These are phyloP conservation scores for Pseudomyrmex pallidus DNA, from an alignment of 1,140 invertebrate species.

Conservation along the genomic window DNA sequence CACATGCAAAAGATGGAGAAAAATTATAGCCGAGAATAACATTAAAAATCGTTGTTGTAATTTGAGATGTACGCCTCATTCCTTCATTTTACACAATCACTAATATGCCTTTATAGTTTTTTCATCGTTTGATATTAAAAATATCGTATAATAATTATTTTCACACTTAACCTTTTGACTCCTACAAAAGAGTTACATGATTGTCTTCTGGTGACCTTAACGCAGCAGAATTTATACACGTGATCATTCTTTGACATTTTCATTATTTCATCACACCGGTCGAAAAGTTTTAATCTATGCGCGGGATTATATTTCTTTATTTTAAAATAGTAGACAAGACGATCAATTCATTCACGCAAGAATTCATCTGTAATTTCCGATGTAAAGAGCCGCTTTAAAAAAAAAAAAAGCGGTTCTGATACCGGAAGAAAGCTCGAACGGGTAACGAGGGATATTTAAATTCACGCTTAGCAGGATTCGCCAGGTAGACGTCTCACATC, in stretches of 20 bases:
- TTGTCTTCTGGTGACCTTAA: background rate
- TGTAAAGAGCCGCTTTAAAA: background rate
- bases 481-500: conserved; percentile 28
- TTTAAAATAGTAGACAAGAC: background rate
- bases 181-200: background rate
- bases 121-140: background rate
- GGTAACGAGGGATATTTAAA: conserved; percentile 40
- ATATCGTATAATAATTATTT: background rate
- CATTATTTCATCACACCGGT: background rate
- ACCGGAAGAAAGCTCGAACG: conserved; percentile 11
- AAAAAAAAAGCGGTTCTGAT: background rate
- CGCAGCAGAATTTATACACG: background rate
- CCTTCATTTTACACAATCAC: conserved; percentile 10
- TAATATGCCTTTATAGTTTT: background rate
- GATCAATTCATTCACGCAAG: background rate
- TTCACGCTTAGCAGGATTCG: conserved; percentile 22
- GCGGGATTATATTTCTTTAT: background rate
- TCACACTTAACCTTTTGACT: conserved; percentile 1
- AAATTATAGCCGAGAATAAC: background rate
- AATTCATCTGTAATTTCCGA: conserved; percentile 6
- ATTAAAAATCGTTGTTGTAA: conserved; percentile 3
- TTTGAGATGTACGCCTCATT: background rate
- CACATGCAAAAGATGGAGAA: background rate
- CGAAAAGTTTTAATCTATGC: background rate
- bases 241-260: background rate